Base-by-base conservation (phyloP, 2,888 invertebrate species). In the Brassicogethes aeneus region DNA sequence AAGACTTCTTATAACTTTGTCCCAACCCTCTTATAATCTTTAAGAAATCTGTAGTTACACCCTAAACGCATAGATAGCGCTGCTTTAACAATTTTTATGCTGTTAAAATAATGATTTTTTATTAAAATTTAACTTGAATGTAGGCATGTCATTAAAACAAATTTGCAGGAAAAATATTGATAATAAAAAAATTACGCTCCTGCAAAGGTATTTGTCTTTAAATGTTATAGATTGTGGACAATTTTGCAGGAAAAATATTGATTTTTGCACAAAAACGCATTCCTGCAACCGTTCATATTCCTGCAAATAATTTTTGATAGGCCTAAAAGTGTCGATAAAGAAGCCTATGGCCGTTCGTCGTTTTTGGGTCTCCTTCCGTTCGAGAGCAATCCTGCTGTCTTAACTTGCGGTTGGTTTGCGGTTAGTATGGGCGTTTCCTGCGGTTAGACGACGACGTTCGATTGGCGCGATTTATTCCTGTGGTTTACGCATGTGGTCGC, bases 401-500 rank as follows among this genome's bases (percentile, higher is more conserved):
- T 51, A 64, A 63, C 65, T 68, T 69, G 69, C 65, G 69, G 69
- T 69, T 69, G 69, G 69, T 67, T 79, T 57, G 57, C 47, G 57
- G 57, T 57, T 54, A 51, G 47, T 52, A 52, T 43, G 43, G 55
- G 55, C 54, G 57, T 64, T 64, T 61, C 64, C 77, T 78, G 78
- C 70, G 79, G 78, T 78, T 74, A 72, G 49, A 62, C 45, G 70
- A 69, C 69, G 62, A 66, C 66, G 59, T 69, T 48, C 50, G 60
- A 78, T 78, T 78, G 77, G 78, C 64, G n/a, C n/a, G 69, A 69
- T 71, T 59, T 42, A 57, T 57, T 56, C 67, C 61, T 77, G 77
- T 68, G 77, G 77, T 77, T 76, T 60, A 67, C 69, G 68, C 66
- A 67, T 68, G 68, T 68, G 67, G 65, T 62, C 59, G 64, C 62